Conservation (phyloP, 1,140 invertebrate species). For the Drosophila lini region DNA sequence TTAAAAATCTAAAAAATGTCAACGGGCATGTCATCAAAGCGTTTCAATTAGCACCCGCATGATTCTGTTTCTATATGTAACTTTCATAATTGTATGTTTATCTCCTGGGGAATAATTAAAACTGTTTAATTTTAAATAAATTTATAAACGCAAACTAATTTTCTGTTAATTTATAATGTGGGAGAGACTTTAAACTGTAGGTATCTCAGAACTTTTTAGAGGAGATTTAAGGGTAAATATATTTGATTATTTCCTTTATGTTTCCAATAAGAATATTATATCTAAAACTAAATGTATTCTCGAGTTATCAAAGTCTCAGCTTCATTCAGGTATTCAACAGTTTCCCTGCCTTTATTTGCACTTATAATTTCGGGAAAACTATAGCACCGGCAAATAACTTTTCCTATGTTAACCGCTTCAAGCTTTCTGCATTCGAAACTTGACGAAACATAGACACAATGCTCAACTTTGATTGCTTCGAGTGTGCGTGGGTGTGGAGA, state of each 20-base stretch:
- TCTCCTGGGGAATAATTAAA: constrained; percentile 15
- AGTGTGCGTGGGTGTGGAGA: constrained; percentile 7
- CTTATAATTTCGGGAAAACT: constrained; percentile 6
- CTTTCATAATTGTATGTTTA: neutral
- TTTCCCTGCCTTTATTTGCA: constrained; percentile 32
- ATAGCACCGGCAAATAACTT: constrained; percentile 18
- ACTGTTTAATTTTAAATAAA: constrained; percentile 30
- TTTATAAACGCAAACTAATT: constrained; percentile 15
- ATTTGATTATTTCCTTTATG: neutral
- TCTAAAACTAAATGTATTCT: neutral
- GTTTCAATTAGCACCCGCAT: constrained; percentile 63
- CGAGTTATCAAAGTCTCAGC: no score
- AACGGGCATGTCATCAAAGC: constrained; percentile 55
- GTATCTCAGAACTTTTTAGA: neutral
- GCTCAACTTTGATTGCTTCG: constrained; percentile 60
- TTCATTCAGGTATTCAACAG: neutral
- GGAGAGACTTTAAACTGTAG: neutral
- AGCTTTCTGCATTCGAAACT: constrained; percentile 8
- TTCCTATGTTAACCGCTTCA: neutral
- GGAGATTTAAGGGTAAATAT: neutral
- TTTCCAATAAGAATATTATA: no score
- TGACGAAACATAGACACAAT: constrained; percentile 36
- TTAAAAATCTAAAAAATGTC: constrained; percentile 74
- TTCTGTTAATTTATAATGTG: constrained; percentile 1
- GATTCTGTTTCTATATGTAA: constrained; percentile 4